These are phyloP conservation scores for Seriola rivoliana DNA, from an alignment of 2,113 vertebrate genomes.

Conservation along the genomic window DNA sequence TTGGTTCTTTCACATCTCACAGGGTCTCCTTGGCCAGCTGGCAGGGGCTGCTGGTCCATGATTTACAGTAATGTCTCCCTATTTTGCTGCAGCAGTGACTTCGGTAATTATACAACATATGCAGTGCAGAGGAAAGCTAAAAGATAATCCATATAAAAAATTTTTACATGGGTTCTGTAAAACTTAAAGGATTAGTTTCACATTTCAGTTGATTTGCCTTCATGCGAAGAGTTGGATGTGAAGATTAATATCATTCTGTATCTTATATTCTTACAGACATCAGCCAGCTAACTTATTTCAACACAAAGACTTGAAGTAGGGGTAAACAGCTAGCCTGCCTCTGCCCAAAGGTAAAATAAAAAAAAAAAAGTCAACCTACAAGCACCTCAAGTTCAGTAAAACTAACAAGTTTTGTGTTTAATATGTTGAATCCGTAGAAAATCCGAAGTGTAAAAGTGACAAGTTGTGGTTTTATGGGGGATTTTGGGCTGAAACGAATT, in stretches of 20 bases:
- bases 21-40: constrained; percentile 78
- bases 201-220: neutral
- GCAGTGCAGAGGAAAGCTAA: constrained; percentile 28
- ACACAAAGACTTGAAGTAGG: neutral
- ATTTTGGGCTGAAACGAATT: too few relatives aligned
- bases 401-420: too few relatives aligned
- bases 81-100: constrained; percentile 69
- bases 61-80: constrained; percentile 68
- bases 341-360: neutral
- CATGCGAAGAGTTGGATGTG: neutral
- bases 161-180: constrained; percentile 5
- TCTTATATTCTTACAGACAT: neutral
- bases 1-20: constrained; percentile 67
- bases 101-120: constrained; percentile 53
- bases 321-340: neutral
- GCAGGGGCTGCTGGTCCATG: constrained; percentile 63
- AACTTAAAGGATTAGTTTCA: neutral
- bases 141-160: constrained; percentile 17
- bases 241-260: neutral
- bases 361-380: neutral
- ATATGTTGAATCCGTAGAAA: too few relatives aligned
- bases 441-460: neutral
- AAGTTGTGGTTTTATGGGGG: too few relatives aligned
- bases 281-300: neutral
- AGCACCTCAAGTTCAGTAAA: too few relatives aligned